Evolutionary conservation across 2,113 vertebrate species (phyloP).

Genomic region (Hepsetus odoe): DNA sequence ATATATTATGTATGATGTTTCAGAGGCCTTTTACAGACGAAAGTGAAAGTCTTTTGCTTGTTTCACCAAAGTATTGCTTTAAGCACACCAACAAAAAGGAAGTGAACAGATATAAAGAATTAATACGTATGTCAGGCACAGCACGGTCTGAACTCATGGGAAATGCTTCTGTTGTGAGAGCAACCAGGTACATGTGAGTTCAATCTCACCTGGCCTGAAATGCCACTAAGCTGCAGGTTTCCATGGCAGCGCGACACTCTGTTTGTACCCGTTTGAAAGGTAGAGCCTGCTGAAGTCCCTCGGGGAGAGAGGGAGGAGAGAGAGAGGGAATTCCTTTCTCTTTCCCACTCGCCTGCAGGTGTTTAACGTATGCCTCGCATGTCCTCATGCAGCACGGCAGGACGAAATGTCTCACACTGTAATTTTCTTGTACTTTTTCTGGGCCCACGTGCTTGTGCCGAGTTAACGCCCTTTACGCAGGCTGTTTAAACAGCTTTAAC

Average conservation of each 20-base stretch:
- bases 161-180: not conserved
- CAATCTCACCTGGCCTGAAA: not conserved
- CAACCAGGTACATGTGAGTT: not conserved
- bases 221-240: not conserved
- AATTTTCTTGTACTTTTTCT: not conserved
- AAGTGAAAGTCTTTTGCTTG: no score
- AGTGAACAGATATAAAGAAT: not conserved
- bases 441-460: not conserved
- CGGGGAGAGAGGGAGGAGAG: not conserved
- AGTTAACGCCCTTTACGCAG: not conserved
- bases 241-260: not conserved
- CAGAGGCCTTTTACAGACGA: no score
- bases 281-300: not conserved
- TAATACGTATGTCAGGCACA: not conserved
- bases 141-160: not conserved
- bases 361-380: not conserved
- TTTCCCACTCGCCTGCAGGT: not conserved
- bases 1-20: no score
- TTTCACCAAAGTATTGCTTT: no score
- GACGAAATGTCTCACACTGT: not conserved
- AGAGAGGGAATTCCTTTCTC: slow-evolving; percentile 6
- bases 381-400: not conserved
- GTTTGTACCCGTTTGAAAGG: not conserved
- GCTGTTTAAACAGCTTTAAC: no score
- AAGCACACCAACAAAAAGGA: not conserved